Conservation (phyloP, 92 coral and sea anemone genomes). For the Palythoa grandiflora region DNA sequence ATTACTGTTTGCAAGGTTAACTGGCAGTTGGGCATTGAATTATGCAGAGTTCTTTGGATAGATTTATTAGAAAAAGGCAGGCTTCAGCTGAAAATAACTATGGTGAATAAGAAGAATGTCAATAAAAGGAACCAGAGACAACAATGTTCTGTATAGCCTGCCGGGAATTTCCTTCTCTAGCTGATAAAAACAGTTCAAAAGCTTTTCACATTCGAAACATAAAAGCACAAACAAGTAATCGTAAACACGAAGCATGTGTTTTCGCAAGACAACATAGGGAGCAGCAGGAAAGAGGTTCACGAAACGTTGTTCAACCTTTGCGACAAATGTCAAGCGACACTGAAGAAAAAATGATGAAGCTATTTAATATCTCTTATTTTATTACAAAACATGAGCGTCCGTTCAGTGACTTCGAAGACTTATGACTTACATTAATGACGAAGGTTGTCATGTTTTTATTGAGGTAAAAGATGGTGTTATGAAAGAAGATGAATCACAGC, state of each 20-base stretch:
- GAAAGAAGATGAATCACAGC: conserved; percentile 40
- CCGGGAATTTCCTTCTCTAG: neutral
- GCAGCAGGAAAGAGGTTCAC: conserved; percentile 19
- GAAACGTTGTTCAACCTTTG: neutral
- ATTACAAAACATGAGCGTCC: conserved; percentile 40
- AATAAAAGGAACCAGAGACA: too few relatives aligned
- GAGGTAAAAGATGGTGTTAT: conserved; percentile 26
- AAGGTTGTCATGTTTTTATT: conserved; percentile 42
- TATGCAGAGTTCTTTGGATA: too few relatives aligned
- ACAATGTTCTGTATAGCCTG: conserved; percentile 2
- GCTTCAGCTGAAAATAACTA: too few relatives aligned
- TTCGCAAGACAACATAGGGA: conserved; percentile 28
- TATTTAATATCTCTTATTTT: conserved; percentile 41
- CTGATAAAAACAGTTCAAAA: neutral
- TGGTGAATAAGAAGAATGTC: too few relatives aligned
- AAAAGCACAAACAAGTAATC: conserved; percentile 42
- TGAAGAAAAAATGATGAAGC: neutral
- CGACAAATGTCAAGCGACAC: conserved; percentile 19
- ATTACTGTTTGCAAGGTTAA: too few relatives aligned
- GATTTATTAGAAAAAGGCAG: too few relatives aligned
- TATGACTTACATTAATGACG: conserved; percentile 50
- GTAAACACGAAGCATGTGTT: conserved; percentile 36
- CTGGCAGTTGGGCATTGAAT: too few relatives aligned
- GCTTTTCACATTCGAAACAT: conserved; percentile 41
- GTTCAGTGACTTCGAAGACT: conserved; percentile 49